Percentiles rank a stretch among this genome's conserved stretches.
Conservation (phyloP, 1,140 invertebrate species). For the Sinella curviseta region DNA sequence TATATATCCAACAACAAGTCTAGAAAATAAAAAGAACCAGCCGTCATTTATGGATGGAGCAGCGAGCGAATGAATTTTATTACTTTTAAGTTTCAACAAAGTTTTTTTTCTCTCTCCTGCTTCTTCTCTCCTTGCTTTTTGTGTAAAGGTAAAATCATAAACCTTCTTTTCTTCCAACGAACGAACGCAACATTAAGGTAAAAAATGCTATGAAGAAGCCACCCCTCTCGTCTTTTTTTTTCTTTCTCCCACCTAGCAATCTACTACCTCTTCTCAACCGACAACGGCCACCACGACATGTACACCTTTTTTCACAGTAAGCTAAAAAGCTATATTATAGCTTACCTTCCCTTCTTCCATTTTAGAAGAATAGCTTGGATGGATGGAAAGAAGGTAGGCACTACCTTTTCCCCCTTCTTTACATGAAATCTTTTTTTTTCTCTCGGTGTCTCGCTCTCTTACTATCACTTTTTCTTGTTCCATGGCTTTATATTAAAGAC, state of each 20-base stretch:
- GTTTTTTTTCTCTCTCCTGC: no score
- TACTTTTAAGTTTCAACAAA: not conserved
- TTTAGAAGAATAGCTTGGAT: not conserved
- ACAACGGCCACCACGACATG: not conserved
- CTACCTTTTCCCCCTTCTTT: not conserved
- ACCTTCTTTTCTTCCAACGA: not conserved
- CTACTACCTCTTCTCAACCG: not conserved
- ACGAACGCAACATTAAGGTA: not conserved
- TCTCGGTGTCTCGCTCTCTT: not conserved
- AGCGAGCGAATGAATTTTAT: conserved; percentile 2
- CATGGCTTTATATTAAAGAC: not conserved
- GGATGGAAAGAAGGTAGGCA: not conserved
- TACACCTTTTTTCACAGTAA: no score
- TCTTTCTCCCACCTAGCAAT: not conserved
- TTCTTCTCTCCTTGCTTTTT: not conserved
- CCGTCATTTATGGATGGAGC: no score
- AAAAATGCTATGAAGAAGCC: conserved; percentile 2
- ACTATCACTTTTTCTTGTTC: not conserved
- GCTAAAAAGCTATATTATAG: no score
- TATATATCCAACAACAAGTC: no score
- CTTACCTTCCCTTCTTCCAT: no score
- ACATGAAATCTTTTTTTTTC: not conserved
- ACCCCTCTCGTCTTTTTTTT: not conserved
- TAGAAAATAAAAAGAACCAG: no score
- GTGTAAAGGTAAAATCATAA: not conserved